Conservation (phyloP, 2,797 vertebrate genomes). For the Urosaurus nigricauda region DNA sequence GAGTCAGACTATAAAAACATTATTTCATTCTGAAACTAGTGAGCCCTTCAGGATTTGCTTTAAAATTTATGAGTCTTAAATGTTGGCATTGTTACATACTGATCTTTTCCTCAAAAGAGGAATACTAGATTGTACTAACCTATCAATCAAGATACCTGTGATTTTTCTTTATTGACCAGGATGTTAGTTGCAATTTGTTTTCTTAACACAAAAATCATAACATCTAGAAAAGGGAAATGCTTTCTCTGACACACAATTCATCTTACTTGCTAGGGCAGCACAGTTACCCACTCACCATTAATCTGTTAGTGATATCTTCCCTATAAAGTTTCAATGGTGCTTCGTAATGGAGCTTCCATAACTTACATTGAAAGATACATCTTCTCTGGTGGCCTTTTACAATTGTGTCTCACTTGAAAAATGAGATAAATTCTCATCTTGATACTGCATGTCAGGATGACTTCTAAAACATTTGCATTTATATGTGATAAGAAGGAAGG, state of each 20-base stretch:
- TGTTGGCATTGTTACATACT: constrained; percentile 18
- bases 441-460: constrained; percentile 1
- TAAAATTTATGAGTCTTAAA: constrained; percentile 31
- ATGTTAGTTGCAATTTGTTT: constrained; percentile 38
- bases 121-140: constrained; percentile 23
- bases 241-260: constrained; percentile 26
- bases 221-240: constrained; percentile 10
- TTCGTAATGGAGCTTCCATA: constrained; percentile 21
- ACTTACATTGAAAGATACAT: not conserved
- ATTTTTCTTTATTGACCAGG: not conserved
- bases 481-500: not conserved
- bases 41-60: constrained; percentile 10
- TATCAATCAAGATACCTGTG: constrained; percentile 23
- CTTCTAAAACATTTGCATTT: not conserved
- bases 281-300: constrained; percentile 35
- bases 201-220: constrained; percentile 43
- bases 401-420: constrained; percentile 13
- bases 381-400: constrained; percentile 5
- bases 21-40: constrained; percentile 23
- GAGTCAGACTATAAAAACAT: not conserved
- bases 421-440: not conserved
- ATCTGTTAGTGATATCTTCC: constrained; percentile 38
- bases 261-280: not conserved
- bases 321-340: constrained; percentile 1
- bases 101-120: constrained; percentile 44